Evolutionary conservation across 1,140 invertebrate species (phyloP).

Genomic region (Chironomus striatipennis): DNA sequence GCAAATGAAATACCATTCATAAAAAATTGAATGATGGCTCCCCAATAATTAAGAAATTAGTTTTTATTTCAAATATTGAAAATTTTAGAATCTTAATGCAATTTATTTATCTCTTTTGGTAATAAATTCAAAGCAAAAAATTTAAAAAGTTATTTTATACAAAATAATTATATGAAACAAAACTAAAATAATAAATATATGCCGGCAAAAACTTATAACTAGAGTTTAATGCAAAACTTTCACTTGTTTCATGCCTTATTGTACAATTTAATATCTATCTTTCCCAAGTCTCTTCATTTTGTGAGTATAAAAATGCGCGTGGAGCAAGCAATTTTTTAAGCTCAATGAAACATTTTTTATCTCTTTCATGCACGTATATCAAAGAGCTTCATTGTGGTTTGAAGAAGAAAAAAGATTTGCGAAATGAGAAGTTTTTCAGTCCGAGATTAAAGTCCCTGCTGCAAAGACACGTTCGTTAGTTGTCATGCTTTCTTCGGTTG

Average conservation of each 20-base stretch:
- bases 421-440: background rate
- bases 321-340: background rate
- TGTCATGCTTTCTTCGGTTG: slow-evolving; percentile 16
- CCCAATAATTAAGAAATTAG: background rate
- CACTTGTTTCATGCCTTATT: background rate
- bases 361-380: background rate
- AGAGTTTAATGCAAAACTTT: background rate
- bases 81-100: too few relatives aligned
- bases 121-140: background rate
- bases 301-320: slow-evolving; percentile 5
- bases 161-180: background rate
- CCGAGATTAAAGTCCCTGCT: slow-evolving; percentile 23
- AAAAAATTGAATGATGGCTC: slow-evolving; percentile 5
- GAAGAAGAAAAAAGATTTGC: background rate
- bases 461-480: background rate
- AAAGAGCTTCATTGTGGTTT: background rate
- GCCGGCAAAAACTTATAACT: background rate
- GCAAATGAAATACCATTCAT: background rate
- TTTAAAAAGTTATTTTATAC: background rate
- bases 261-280: background rate
- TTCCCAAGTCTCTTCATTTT: background rate
- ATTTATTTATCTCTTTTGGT: too few relatives aligned
- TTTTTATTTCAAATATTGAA: too few relatives aligned
- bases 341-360: background rate
- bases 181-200: background rate